These are phyloP conservation scores for Ophioninae sp. DNA, from an alignment of 2,888 invertebrate genomes.

Conservation along the genomic window DNA sequence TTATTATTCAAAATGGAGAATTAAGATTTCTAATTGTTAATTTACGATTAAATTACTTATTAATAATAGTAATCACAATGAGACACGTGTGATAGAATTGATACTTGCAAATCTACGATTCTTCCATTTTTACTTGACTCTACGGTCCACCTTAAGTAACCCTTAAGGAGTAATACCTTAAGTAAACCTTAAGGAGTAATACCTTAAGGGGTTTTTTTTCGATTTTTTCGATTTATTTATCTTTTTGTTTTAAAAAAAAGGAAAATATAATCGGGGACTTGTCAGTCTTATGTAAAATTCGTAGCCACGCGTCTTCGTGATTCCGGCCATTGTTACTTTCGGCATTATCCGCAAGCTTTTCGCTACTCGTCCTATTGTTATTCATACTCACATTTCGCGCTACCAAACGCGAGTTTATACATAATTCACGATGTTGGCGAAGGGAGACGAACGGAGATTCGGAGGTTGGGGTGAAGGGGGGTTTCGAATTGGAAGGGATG, in stretches of 20 bases:
- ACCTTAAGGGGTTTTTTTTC: not conserved
- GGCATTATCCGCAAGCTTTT: slow-evolving; percentile 45
- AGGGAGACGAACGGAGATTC: slow-evolving; percentile 1
- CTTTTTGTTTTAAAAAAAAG: slow-evolving; percentile 9
- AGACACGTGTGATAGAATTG: not conserved
- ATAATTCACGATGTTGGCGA: slow-evolving; percentile 57
- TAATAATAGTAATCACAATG: not conserved
- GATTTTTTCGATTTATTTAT: not conserved
- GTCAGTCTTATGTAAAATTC: slow-evolving; percentile 27
- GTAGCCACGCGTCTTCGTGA: slow-evolving; percentile 35
- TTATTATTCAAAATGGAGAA: too few relatives aligned
- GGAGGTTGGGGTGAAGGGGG: not conserved
- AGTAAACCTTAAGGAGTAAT: too few relatives aligned
- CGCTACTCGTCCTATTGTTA: slow-evolving; percentile 61
- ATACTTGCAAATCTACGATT: too few relatives aligned
- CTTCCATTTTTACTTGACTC: too few relatives aligned
- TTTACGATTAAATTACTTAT: too few relatives aligned
- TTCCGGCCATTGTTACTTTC: slow-evolving; percentile 45
- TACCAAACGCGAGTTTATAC: slow-evolving; percentile 62
- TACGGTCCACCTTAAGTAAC: not conserved
- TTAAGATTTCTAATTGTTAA: too few relatives aligned
- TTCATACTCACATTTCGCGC: slow-evolving; percentile 63
- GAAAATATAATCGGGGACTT: slow-evolving; percentile 4
- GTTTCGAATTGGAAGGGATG: not conserved
- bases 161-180: too few relatives aligned